phyloP scores from a whole-genome alignment of 2,797 vertebrate species.

The Sebastes nivosus region DNA sequence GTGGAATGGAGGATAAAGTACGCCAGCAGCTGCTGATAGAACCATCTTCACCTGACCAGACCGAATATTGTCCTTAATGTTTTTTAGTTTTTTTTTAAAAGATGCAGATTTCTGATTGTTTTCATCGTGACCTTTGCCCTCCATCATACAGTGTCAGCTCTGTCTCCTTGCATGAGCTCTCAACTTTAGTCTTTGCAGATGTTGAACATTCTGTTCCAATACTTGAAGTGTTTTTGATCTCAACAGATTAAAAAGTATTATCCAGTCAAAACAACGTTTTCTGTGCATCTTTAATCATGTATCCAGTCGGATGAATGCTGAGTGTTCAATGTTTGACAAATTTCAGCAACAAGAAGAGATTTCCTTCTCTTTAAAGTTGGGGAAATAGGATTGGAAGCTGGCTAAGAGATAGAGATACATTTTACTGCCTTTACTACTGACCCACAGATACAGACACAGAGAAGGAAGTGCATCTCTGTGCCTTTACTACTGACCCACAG shows the following conservation, averaged over 20 bases:
- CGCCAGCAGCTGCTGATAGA: neutral
- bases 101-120: neutral
- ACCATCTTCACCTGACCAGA: neutral
- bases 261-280: neutral
- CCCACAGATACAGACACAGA: neutral
- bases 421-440: neutral
- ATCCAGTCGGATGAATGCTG: neutral
- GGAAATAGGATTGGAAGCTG: neutral
- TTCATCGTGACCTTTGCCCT: neutral
- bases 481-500: too few species aligned
- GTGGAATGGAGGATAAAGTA: neutral
- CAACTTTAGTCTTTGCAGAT: neutral
- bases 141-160: neutral
- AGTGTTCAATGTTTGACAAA: neutral
- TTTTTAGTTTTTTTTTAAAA: neutral
- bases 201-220: slow-evolving; percentile 2
- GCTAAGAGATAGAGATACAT: neutral
- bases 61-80: neutral
- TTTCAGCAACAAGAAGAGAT: neutral
- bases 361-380: neutral
- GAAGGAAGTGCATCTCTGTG: too few species aligned
- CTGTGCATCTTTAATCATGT: neutral
- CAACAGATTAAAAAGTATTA: slow-evolving; percentile 22
- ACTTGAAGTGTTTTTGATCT: slow-evolving; percentile 5
- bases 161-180: neutral